phyloP scores from a whole-genome alignment of 2,113 vertebrate genomes.

The Nyctibius bracteatus region DNA sequence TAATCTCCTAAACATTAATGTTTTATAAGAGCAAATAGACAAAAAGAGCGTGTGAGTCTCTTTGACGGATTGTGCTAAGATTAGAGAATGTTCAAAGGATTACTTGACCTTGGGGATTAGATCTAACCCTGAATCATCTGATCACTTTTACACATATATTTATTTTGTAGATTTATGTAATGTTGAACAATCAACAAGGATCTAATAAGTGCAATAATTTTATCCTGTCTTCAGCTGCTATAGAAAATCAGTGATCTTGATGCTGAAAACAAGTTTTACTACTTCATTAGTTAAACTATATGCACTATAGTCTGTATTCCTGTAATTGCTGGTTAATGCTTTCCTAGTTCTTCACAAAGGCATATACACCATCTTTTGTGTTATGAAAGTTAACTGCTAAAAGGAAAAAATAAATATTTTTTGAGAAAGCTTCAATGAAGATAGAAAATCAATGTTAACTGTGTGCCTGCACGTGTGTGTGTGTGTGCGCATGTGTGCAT shows the following conservation, averaged over 20 bases:
- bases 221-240: slow-evolving; percentile 9
- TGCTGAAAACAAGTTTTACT: slow-evolving; percentile 34
- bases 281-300: slow-evolving; percentile 2
- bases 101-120: slow-evolving; percentile 73
- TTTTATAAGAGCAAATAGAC: slow-evolving; percentile 55
- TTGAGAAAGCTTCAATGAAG: slow-evolving; percentile 22
- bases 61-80: slow-evolving; percentile 63
- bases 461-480: background rate
- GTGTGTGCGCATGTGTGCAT: background rate
- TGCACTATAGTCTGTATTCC: slow-evolving; percentile 2
- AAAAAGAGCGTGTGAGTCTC: slow-evolving; percentile 43
- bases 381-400: background rate
- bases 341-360: slow-evolving; percentile 36
- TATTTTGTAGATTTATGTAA: slow-evolving; percentile 64
- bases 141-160: slow-evolving; percentile 59
- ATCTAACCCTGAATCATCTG: slow-evolving; percentile 58
- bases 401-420: background rate
- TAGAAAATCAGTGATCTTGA: slow-evolving; percentile 25
- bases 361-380: background rate
- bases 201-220: slow-evolving; percentile 49
- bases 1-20: slow-evolving; percentile 66
- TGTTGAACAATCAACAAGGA: background rate
- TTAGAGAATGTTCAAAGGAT: slow-evolving; percentile 68
- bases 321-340: slow-evolving; percentile 38
- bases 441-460: slow-evolving; percentile 10